A percentile compares a stretch with the other conserved stretches of the same genome.
phyloP scores from a whole-genome alignment of 2,113 vertebrate genomes.

The Spilogale gracilis region DNA sequence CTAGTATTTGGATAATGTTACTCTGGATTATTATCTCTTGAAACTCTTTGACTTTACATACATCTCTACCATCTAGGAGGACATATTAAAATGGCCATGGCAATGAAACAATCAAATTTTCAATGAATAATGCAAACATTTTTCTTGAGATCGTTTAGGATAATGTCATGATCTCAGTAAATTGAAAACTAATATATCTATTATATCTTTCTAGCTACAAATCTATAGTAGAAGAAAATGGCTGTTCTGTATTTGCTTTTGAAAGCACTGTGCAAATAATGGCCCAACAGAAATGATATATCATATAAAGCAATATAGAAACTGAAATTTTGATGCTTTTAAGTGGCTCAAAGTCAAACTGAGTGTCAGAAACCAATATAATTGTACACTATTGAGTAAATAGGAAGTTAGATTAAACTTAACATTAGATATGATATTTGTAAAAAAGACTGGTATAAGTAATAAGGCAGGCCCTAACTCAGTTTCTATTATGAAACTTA shows the following conservation, averaged over 20 bases:
- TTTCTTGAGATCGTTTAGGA: slow-evolving; percentile 34
- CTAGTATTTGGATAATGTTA: neutral
- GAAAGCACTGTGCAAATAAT: slow-evolving; percentile 18
- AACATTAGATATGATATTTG: neutral
- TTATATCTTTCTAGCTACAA: neutral
- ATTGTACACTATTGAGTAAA: slow-evolving; percentile 36
- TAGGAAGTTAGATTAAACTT: slow-evolving; percentile 27
- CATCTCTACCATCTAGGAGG: neutral
- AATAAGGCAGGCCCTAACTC: neutral
- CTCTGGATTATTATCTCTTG: neutral
- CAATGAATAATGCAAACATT: slow-evolving; percentile 8
- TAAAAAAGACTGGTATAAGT: neutral
- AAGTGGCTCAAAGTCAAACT: slow-evolving; percentile 22
- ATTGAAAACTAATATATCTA: slow-evolving; percentile 27
- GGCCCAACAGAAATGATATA: neutral
- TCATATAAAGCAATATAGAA: slow-evolving; percentile 7
- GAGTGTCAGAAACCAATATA: slow-evolving; percentile 27
- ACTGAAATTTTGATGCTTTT: slow-evolving; percentile 18
- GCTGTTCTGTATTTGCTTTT: neutral
- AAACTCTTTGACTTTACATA: neutral
- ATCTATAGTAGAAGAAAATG: slow-evolving; percentile 29
- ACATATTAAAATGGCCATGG: neutral
- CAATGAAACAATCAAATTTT: slow-evolving; percentile 18
- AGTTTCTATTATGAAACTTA: neutral
- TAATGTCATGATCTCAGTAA: slow-evolving; percentile 39